phyloP scores from a whole-genome alignment of 2,113 vertebrate species.

The Cyprinodon tularosa region DNA sequence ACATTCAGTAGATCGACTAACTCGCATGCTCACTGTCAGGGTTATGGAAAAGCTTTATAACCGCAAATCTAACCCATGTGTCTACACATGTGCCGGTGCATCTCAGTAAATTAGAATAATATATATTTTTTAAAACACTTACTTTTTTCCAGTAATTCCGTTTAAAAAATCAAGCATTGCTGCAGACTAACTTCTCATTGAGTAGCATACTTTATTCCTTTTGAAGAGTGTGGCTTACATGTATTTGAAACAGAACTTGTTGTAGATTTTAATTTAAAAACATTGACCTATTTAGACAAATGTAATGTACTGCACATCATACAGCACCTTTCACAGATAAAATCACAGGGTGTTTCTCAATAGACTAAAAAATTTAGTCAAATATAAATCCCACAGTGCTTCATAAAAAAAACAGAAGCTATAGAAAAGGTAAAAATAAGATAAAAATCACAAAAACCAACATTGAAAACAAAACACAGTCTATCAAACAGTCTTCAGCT shows the following conservation, averaged over 20 bases:
- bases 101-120: background rate
- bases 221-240: too few relatives aligned
- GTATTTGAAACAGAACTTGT: too few relatives aligned
- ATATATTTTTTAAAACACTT: background rate
- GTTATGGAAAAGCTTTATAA: slow-evolving; percentile 44
- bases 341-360: too few relatives aligned
- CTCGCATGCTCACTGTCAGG: slow-evolving; percentile 64
- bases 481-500: too few relatives aligned
- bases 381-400: too few relatives aligned
- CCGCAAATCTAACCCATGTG: background rate
- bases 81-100: background rate
- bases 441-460: too few relatives aligned
- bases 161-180: background rate
- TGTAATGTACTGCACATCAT: background rate
- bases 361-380: too few relatives aligned
- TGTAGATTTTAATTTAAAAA: background rate
- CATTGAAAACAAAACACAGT: too few relatives aligned
- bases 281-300: background rate
- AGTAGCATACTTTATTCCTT: background rate
- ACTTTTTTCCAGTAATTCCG: background rate
- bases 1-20: slow-evolving; percentile 51
- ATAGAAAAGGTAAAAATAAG: too few relatives aligned
- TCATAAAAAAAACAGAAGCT: too few relatives aligned
- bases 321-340: too few relatives aligned
- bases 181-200: background rate